These are phyloP conservation scores for Anastrepha ludens DNA, from an alignment of 1,140 invertebrate species.

Conservation along the genomic window DNA sequence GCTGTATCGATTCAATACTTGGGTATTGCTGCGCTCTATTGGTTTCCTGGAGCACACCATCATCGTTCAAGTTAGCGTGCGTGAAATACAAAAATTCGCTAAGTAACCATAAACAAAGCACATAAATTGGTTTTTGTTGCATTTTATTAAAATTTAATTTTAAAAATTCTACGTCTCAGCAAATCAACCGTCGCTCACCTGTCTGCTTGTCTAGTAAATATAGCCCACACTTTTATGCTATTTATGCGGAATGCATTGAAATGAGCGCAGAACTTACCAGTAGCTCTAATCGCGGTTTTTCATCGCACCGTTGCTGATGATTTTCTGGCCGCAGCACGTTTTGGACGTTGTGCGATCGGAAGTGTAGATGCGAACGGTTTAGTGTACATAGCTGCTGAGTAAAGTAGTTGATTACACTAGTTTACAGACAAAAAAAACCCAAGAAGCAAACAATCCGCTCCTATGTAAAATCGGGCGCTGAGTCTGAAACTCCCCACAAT, in stretches of 20 bases:
- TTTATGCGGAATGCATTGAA: neutral
- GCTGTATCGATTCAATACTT: conserved; percentile 59
- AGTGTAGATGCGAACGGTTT: neutral
- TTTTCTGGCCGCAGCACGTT: neutral
- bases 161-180: neutral
- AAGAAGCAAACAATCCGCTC: too few relatives aligned
- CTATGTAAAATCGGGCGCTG: too few relatives aligned
- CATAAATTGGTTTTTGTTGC: conserved; percentile 4
- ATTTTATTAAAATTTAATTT: neutral
- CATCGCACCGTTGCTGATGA: neutral
- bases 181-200: neutral
- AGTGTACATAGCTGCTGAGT: neutral
- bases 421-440: too few relatives aligned
- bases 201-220: neutral
- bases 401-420: neutral
- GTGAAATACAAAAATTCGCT: neutral
- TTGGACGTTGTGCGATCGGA: neutral
- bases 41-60: neutral
- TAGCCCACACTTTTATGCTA: neutral
- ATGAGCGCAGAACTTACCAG: neutral
- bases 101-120: neutral
- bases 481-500: too few relatives aligned
- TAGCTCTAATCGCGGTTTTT: neutral
- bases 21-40: neutral
- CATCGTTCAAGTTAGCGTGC: too few relatives aligned